Evolutionary conservation across 2,113 vertebrate species (phyloP).

Genomic region (Scatophagus argus): DNA sequence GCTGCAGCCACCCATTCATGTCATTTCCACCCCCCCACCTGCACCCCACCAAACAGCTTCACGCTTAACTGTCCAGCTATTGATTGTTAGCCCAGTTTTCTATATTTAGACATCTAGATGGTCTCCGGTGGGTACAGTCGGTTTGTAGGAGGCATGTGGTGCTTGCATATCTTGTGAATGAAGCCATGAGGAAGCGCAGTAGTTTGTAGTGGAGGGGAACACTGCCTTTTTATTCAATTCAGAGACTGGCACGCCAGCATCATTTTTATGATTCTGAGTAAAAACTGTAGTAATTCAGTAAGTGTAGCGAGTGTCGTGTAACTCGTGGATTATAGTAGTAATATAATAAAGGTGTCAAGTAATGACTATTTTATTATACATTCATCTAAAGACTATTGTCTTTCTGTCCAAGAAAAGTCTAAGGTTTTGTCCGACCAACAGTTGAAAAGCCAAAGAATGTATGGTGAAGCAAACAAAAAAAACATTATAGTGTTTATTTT

Average conservation of each 20-base stretch:
- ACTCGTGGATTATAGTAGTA: background rate
- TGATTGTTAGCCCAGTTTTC: constrained; percentile 71
- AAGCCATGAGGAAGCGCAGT: constrained; percentile 36
- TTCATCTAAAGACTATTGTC: background rate
- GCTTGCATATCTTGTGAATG: constrained; percentile 68
- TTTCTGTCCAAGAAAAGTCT: background rate
- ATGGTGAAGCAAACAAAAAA: background rate
- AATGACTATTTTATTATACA: background rate
- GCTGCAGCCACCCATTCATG: constrained; percentile 35
- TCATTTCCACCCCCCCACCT: background rate
- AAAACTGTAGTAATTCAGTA: constrained; percentile 1
- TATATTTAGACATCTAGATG: constrained; percentile 70
- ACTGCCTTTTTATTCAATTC: constrained; percentile 26
- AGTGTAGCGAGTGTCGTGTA: background rate
- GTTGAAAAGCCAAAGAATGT: background rate
- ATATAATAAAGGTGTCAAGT: background rate
- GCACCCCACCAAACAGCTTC: constrained; percentile 15
- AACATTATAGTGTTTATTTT: background rate
- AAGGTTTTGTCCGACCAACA: background rate
- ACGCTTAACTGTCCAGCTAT: constrained; percentile 62
- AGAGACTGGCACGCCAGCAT: background rate
- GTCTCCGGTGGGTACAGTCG: constrained; percentile 56
- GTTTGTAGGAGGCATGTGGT: constrained; percentile 54
- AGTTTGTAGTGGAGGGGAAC: constrained; percentile 17
- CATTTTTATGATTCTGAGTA: background rate